A percentile compares a stretch with the other conserved stretches of the same genome.
Evolutionary conservation across 2,113 vertebrate genomes (phyloP).

Genomic region (Rynchops niger): DNA sequence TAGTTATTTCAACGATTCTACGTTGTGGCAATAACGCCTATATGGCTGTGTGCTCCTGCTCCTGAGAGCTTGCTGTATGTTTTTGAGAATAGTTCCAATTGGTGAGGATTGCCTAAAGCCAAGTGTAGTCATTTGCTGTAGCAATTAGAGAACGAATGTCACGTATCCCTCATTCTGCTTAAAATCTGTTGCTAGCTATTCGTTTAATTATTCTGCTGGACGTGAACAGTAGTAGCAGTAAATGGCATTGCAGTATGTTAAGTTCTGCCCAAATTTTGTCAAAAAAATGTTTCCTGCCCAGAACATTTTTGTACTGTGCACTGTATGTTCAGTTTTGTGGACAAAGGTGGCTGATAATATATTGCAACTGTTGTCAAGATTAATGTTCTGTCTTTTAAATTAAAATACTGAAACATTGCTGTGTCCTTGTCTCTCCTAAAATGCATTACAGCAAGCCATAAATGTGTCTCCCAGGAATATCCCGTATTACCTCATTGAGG

Average conservation of each 20-base stretch:
- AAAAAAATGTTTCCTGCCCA: not conserved
- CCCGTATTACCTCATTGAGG: not conserved
- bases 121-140: not conserved
- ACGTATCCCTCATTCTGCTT: not conserved
- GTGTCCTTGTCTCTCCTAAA: slow-evolving; percentile 1
- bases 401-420: slow-evolving; percentile 18
- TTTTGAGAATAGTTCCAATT: not conserved
- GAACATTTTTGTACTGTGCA: not conserved
- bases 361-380: slow-evolving; percentile 2
- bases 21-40: not conserved
- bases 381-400: slow-evolving; percentile 35
- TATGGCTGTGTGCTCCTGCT: not conserved
- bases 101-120: not conserved
- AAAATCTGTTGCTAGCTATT: not conserved
- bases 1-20: not conserved
- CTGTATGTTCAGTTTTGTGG: not conserved
- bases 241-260: not conserved
- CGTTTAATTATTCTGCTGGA: not conserved
- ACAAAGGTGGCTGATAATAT: not conserved
- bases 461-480: not conserved
- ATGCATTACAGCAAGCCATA: not conserved
- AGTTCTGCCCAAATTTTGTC: not conserved
- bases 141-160: not conserved
- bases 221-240: not conserved
- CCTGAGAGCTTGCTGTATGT: not conserved